These are phyloP conservation scores for Ennomos quercinarius DNA, from an alignment of 2,888 invertebrate species.

Conservation along the genomic window DNA sequence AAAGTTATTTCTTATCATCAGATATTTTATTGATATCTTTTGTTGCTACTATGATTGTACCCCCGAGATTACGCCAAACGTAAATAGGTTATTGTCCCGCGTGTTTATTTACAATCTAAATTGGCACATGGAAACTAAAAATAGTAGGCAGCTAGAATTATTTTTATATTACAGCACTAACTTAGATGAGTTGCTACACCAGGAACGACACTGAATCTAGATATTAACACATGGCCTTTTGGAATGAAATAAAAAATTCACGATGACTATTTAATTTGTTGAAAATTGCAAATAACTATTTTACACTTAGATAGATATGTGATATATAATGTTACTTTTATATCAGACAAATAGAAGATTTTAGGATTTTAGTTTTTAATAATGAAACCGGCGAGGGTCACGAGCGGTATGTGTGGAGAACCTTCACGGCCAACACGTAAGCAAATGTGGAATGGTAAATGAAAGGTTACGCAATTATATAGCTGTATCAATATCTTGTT, in stretches of 20 bases:
- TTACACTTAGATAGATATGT: no score
- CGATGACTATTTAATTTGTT: not conserved
- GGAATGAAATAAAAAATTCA: conserved; percentile 10
- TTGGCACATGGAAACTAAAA: conserved; percentile 46
- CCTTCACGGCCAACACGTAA: conserved; percentile 83
- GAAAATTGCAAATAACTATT: no score
- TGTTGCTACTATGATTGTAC: conserved; percentile 41
- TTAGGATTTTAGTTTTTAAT: conserved; percentile 43
- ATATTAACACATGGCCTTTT: conserved; percentile 21
- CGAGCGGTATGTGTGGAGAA: conserved; percentile 69
- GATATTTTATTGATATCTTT: conserved; percentile 41
- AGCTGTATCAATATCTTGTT: conserved; percentile 58
- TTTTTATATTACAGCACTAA: conserved; percentile 30
- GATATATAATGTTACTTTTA: conserved; percentile 4
- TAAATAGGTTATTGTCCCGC: conserved; percentile 62
- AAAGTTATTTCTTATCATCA: conserved; percentile 41
- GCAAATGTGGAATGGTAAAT: conserved; percentile 79
- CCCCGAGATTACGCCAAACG: conserved; percentile 38
- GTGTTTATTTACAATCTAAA: conserved; percentile 56
- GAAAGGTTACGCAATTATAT: conserved; percentile 84
- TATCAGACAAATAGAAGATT: conserved; percentile 1
- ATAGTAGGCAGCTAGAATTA: conserved; percentile 42
- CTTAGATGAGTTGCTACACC: conserved; percentile 9
- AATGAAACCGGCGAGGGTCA: conserved; percentile 68
- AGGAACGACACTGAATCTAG: conserved; percentile 11